Evolutionary conservation across 2,797 vertebrate genomes (phyloP).

Genomic region (Catharus ustulatus): DNA sequence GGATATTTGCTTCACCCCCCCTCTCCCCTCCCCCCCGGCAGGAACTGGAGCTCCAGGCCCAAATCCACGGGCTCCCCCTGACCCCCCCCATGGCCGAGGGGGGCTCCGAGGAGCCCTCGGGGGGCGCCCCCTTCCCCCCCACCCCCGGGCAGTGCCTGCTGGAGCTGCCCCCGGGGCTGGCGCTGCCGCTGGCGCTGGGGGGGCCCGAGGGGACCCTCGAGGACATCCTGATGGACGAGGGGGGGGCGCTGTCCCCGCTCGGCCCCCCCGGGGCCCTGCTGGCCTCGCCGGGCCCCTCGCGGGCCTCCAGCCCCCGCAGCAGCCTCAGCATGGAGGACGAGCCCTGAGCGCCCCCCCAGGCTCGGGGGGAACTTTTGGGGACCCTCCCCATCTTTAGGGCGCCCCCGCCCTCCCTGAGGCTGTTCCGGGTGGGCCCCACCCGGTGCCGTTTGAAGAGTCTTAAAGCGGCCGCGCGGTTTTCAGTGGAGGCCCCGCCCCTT

Average conservation of each 20-base stretch:
- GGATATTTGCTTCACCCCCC: background rate
- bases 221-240: slow-evolving; percentile 91
- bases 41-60: slow-evolving; percentile 92
- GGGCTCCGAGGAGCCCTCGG: slow-evolving; percentile 56
- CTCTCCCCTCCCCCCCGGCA: slow-evolving; percentile 17
- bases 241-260: slow-evolving; percentile 73
- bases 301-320: slow-evolving; percentile 86
- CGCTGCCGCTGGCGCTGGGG: slow-evolving; percentile 45
- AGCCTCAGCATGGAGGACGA: slow-evolving; percentile 92
- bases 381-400: background rate
- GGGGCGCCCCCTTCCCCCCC: slow-evolving; percentile 58
- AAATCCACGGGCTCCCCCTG: slow-evolving; percentile 78
- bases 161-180: slow-evolving; percentile 80
- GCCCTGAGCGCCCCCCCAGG: slow-evolving; percentile 74
- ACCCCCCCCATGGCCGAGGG: background rate
- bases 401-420: too few species aligned
- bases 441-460: background rate
- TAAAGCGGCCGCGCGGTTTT: accelerated
- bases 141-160: slow-evolving; percentile 74
- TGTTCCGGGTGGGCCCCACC: background rate
- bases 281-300: slow-evolving; percentile 85
- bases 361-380: background rate
- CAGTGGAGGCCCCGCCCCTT: accelerated
- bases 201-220: slow-evolving; percentile 75
- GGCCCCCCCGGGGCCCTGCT: slow-evolving; percentile 76